A percentile compares a stretch with the other conserved stretches of the same genome.
Evolutionary conservation across 2,113 vertebrate genomes (phyloP).

Genomic region (Actinemys pallida): DNA sequence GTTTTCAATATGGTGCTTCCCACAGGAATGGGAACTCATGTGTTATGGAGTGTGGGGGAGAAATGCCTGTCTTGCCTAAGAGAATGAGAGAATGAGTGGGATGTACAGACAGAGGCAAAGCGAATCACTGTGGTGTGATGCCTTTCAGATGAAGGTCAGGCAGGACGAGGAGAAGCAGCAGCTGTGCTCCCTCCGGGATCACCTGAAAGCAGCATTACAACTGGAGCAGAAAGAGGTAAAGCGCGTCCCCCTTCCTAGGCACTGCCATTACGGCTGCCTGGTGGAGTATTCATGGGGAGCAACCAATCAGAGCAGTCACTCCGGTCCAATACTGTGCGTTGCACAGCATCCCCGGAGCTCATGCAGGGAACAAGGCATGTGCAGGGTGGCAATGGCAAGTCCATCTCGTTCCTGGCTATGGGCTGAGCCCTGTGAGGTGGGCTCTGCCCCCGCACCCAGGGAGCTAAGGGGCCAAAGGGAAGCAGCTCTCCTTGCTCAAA

Average conservation of each 20-base stretch:
- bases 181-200: slow-evolving; percentile 74
- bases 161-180: slow-evolving; percentile 80
- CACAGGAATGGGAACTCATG: fast-evolving
- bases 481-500: no score
- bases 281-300: not conserved
- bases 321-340: not conserved
- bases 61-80: not conserved
- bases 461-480: no score
- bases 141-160: slow-evolving; percentile 74
- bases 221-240: slow-evolving; percentile 80
- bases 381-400: not conserved
- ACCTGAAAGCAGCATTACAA: slow-evolving; percentile 67
- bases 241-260: not conserved
- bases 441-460: not conserved
- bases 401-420: not conserved
- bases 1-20: not conserved
- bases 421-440: not conserved
- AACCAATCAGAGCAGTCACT: not conserved
- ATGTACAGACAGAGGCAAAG: not conserved
- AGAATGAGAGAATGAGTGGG: slow-evolving; percentile 3
- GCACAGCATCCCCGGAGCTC: not conserved
- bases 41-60: not conserved
- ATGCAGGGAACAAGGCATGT: not conserved
- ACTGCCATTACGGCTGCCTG: not conserved
- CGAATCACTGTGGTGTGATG: not conserved